Evolutionary conservation across 2,113 vertebrate genomes (phyloP), one percentile per base, ranked within the genome.

Genomic region (Percina caprodes): DNA sequence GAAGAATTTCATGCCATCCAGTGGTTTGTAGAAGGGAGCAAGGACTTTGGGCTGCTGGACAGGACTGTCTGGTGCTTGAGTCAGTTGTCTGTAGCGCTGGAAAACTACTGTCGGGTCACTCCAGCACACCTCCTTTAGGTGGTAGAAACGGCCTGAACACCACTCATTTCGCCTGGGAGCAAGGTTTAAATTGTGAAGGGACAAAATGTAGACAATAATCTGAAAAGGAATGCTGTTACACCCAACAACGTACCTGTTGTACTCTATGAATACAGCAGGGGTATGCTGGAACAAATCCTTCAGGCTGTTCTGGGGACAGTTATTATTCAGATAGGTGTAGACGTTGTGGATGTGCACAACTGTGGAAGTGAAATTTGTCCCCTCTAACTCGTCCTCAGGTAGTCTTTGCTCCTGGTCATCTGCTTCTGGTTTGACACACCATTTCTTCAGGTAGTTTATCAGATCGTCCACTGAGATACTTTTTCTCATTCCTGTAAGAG

Each of bases 81-180:
- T 87, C 67, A 92, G 84, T 1, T 11, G 35, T 59, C 51, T 94
- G 74, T 96, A 96, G 42, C 95, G 92, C n/a, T 58, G 63, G 70
- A 96, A 96, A 93, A 96, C 93, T 1, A 0, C 24, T 0, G 94
- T 96, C 0, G 94, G 86, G 75, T 96, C 95, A 4, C 65, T 72
- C 95, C 95, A 96, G 87, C 94, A 96, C 70, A 96, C 95, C 5
- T 96, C 95, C 63, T 94, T 95, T 69, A 95, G 87, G 82, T 95
- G 91, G 91, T 94, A 94, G 88, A 96, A 96, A 23, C 61, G 84
- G 18, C 95, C 95, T 0, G 65, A 91, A 54, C 89, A 91, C 91
- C 92, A 92, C 15, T 56, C 21, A 5, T 83, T 70, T 2, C 21
- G 79, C 78, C 94, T 96, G 84, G 21, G 51, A 45, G 42, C 3